phyloP scores from a whole-genome alignment of 2,113 vertebrate species.

The Dromiciops gliroides region DNA sequence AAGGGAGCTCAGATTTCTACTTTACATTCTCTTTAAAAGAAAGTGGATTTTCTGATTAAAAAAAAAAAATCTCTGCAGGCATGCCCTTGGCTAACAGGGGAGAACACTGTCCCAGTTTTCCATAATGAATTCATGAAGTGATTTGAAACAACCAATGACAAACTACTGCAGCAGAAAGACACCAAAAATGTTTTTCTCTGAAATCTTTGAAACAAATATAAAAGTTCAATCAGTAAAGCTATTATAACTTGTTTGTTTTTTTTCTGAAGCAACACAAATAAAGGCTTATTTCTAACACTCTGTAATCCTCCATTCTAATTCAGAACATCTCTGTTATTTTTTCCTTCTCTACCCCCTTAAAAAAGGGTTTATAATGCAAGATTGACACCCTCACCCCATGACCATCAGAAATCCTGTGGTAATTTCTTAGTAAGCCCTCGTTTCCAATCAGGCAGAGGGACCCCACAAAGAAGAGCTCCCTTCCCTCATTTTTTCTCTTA shows the following conservation, averaged over 20 bases:
- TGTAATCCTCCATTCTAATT: slow-evolving; percentile 76
- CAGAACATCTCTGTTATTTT: slow-evolving; percentile 54
- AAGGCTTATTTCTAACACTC: slow-evolving; percentile 72
- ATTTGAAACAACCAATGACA: slow-evolving; percentile 81
- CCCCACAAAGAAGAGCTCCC: not conserved
- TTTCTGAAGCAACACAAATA: slow-evolving; percentile 79
- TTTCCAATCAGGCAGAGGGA: not conserved
- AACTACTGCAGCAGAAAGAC: slow-evolving; percentile 77
- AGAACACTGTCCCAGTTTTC: slow-evolving; percentile 84
- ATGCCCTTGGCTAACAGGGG: slow-evolving; percentile 80
- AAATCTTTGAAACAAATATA: slow-evolving; percentile 79
- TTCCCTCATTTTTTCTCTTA: slow-evolving; percentile 1
- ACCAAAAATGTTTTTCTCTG: slow-evolving; percentile 76
- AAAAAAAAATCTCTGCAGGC: slow-evolving; percentile 80
- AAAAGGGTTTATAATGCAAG: not conserved
- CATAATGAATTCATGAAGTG: slow-evolving; percentile 84
- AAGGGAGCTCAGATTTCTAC: slow-evolving; percentile 72
- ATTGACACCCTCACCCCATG: not conserved
- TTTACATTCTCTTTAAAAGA: slow-evolving; percentile 78
- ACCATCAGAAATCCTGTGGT: not conserved
- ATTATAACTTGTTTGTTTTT: slow-evolving; percentile 15
- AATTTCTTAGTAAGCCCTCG: not conserved
- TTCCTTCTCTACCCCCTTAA: not conserved
- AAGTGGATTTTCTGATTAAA: slow-evolving; percentile 71
- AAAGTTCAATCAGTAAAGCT: slow-evolving; percentile 77